Evolutionary conservation across 2,113 vertebrate genomes (phyloP).

Genomic region (Semnornis frantzii): DNA sequence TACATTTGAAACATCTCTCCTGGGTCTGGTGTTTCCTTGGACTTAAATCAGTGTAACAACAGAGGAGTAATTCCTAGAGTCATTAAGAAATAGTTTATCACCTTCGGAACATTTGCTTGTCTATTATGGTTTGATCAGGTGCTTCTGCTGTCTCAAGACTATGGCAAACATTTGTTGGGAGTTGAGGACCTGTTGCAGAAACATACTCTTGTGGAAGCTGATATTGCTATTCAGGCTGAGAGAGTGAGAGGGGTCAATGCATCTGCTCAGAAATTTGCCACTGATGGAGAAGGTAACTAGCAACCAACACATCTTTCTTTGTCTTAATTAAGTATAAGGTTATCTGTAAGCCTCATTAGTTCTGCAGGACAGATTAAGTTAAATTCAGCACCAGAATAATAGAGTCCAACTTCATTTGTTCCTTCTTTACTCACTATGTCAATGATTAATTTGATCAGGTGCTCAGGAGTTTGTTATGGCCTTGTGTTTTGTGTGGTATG

Average conservation of each 20-base stretch:
- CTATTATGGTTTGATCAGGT: constrained; percentile 76
- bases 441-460: background rate
- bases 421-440: background rate
- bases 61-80: background rate
- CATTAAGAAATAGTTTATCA: background rate
- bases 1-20: background rate
- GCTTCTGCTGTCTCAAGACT: constrained; percentile 93
- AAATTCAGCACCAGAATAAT: background rate
- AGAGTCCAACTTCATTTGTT: background rate
- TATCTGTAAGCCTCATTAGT: background rate
- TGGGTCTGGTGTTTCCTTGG: background rate
- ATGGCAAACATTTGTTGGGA: constrained; percentile 92
- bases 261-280: constrained; percentile 88
- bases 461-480: background rate
- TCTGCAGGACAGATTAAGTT: background rate
- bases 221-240: constrained; percentile 93
- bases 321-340: background rate
- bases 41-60: background rate
- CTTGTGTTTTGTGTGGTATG: background rate
- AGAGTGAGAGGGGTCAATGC: constrained; percentile 88
- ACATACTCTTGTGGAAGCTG: constrained; percentile 92
- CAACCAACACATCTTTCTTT: background rate
- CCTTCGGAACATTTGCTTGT: background rate
- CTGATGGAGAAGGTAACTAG: constrained; percentile 82
- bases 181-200: constrained; percentile 97